Conservation (phyloP, 2,113 vertebrate species). For the Oncorhynchus kisutch region DNA sequence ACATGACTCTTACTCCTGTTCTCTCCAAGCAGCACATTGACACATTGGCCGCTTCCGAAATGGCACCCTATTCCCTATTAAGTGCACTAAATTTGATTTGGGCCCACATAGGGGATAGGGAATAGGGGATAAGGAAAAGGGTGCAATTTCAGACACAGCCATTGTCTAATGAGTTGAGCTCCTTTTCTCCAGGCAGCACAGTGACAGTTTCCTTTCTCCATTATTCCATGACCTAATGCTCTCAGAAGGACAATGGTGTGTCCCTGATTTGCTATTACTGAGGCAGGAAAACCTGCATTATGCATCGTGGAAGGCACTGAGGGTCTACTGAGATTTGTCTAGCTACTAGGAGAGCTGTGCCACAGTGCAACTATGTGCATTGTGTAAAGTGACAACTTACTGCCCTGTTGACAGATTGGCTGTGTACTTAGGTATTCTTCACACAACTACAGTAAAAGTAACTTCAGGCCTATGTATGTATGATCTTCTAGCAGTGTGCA, state of each 20-base stretch:
- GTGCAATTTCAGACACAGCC: background rate
- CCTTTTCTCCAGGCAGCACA: background rate
- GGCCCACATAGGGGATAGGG: background rate
- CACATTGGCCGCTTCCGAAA: too few relatives aligned
- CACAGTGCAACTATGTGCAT: too few relatives aligned
- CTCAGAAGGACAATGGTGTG: background rate
- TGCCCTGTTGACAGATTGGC: too few relatives aligned
- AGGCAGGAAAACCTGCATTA: background rate
- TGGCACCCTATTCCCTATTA: too few relatives aligned
- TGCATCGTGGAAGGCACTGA: background rate
- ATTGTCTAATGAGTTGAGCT: background rate
- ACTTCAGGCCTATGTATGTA: too few relatives aligned
- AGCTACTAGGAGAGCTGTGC: background rate
- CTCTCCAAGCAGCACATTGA: too few relatives aligned
- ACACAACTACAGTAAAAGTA: too few relatives aligned
- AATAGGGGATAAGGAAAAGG: background rate
- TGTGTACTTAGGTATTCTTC: too few relatives aligned
- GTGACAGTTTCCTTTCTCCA: slow-evolving; percentile 1
- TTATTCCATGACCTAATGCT: background rate
- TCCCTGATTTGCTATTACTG: slow-evolving; percentile 2
- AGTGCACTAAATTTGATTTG: too few relatives aligned
- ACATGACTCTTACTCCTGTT: background rate
- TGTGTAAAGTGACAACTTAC: too few relatives aligned
- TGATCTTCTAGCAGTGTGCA: too few relatives aligned
- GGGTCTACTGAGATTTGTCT: background rate